phyloP scores from a whole-genome alignment of 2,888 invertebrate species.

The Neoaliturus tenellus region DNA sequence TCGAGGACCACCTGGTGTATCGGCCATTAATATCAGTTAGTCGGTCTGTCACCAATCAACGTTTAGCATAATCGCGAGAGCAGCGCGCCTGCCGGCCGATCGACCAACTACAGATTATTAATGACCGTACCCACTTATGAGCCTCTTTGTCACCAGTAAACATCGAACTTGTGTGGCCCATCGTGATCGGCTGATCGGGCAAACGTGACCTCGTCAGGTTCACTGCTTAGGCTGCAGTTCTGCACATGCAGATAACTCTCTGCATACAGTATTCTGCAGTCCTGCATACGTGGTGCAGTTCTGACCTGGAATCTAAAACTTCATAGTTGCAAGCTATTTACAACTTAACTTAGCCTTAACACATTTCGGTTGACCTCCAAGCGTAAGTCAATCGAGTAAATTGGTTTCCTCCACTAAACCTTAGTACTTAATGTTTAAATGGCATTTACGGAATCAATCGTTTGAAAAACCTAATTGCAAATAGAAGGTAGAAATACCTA shows the following conservation, averaged over 20 bases:
- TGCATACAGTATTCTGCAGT: neutral
- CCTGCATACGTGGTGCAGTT: neutral
- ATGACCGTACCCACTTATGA: conserved; percentile 34
- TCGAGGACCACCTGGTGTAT: conserved; percentile 21
- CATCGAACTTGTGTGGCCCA: conserved; percentile 6
- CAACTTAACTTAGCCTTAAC: too few relatives aligned
- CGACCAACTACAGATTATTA: conserved; percentile 28
- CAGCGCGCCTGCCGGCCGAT: conserved; percentile 24
- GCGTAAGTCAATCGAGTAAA: too few relatives aligned
- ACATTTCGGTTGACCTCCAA: too few relatives aligned
- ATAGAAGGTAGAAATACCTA: too few relatives aligned
- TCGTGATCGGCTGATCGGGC: neutral
- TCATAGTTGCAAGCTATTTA: too few relatives aligned
- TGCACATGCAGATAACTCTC: neutral
- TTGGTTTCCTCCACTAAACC: too few relatives aligned
- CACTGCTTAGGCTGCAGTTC: neutral
- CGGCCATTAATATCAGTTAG: conserved; percentile 39
- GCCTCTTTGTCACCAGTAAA: conserved; percentile 33
- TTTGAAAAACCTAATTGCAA: too few relatives aligned
- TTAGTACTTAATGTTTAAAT: too few relatives aligned
- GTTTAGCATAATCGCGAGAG: conserved; percentile 34
- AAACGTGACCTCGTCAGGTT: neutral
- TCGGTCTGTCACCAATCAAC: conserved; percentile 45
- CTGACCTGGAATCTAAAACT: too few relatives aligned
- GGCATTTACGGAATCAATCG: too few relatives aligned